Conservation (phyloP, 2,113 vertebrate species). For the Serinus canaria region DNA sequence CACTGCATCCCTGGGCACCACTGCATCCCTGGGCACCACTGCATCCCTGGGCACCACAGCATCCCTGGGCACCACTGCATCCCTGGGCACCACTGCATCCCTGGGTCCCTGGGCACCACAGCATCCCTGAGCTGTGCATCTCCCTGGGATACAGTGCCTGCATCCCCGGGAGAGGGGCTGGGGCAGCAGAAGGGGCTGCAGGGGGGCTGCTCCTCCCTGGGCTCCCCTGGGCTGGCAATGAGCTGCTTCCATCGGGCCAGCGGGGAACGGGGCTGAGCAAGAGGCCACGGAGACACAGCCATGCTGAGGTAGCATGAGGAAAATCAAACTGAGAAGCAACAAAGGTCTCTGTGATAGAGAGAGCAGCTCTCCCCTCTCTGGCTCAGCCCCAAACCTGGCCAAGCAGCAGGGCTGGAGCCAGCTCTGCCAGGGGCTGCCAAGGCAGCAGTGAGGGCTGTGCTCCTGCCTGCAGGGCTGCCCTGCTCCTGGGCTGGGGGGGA, state of each 20-base stretch:
- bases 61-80: too few species aligned
- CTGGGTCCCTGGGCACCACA: too few species aligned
- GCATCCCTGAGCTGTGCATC: too few species aligned
- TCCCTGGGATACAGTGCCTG: too few species aligned
- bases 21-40: too few species aligned
- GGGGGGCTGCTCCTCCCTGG: background rate
- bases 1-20: too few species aligned
- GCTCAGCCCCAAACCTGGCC: background rate
- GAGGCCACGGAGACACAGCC: background rate
- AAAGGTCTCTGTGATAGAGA: background rate
- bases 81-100: too few species aligned
- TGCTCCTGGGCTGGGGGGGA: background rate
- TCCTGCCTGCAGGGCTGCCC: background rate
- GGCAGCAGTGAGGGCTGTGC: background rate
- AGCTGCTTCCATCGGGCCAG: background rate
- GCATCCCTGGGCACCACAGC: too few species aligned
- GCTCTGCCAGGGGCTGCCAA: background rate
- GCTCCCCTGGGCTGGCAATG: background rate
- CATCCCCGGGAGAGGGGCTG: too few species aligned
- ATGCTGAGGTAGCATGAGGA: conserved; percentile 41
- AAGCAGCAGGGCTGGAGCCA: background rate
- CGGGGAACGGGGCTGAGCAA: background rate
- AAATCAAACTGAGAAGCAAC: background rate
- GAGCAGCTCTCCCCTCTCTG: background rate
- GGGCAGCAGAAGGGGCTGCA: too few species aligned